These are phyloP conservation scores for Strongylocentrotus purpuratus DNA, from an alignment of 35 echinoderm and acorn worm species.

Conservation along the genomic window DNA sequence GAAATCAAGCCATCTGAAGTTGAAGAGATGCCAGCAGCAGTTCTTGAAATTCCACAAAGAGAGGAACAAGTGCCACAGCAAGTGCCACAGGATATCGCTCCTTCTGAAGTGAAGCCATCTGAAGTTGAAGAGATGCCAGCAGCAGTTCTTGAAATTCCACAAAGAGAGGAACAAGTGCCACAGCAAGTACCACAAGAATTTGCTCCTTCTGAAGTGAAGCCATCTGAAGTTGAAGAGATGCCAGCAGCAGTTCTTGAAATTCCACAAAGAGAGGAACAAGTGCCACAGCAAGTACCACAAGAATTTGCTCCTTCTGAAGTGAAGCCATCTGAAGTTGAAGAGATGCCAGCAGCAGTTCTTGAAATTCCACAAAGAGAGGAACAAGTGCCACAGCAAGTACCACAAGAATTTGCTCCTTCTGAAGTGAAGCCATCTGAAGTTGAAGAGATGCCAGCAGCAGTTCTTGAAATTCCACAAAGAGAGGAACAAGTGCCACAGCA, in stretches of 20 bases:
- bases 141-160: not conserved
- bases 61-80: constrained; percentile 8
- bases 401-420: constrained; percentile 7
- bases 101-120: not conserved
- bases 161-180: not conserved
- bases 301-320: constrained; percentile 1
- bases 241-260: constrained; percentile 5
- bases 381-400: not conserved
- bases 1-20: constrained; percentile 9
- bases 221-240: not conserved
- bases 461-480: constrained; percentile 1
- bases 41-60: not conserved
- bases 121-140: constrained; percentile 8
- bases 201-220: not conserved
- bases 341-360: not conserved
- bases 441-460: not conserved
- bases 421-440: not conserved
- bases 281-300: constrained; percentile 1
- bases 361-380: constrained; percentile 7
- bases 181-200: constrained; percentile 39
- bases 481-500: not conserved
- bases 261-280: not conserved
- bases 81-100: not conserved
- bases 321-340: constrained; percentile 13
- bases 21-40: constrained; percentile 23